Evolutionary conservation across 1,140 invertebrate species (phyloP), one percentile per base, ranked within the genome.

Genomic region (Nixonia krombeini): DNA sequence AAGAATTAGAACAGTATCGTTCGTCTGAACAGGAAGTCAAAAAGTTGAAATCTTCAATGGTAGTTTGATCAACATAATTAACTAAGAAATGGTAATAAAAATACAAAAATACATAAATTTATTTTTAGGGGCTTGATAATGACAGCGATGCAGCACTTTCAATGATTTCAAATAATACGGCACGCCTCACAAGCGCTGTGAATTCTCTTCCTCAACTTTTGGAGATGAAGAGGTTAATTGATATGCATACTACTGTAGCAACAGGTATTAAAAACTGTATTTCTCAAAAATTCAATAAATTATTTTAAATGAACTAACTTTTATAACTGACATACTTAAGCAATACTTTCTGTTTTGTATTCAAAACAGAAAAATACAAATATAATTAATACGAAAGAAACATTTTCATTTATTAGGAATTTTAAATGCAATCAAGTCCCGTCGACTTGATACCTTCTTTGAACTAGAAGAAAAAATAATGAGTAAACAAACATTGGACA

Each of bases 401-500:
- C 59, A 4, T 33, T 26, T 58, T 23, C 40, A 72, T 23, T 69
- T 81, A 80, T 16, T 70, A 87, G 91, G 92, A 10, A 92, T 98
- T 61, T 86, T 98, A 17, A 96, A 97, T 81, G 91, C 90, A 37
- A 98, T 99, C 16, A 98, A 96, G 87, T 90, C 90, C 0, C 86
- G 97, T 26, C 91, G 97, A 72, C 83, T 99, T 8, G 98, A 99
- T 81, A 94, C 94, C 1, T 96, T 96, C 70, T 99, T 99, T 82
- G 98, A 99, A 86, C 88, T 96, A 42, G 98, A 99, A 86, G 97
- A 99, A 79, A 99, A 99, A 85, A 92, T 99, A 40, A 95, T 99
- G 93, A 92, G 92, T 17, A 93, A 93, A 84, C 87, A 89, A 44
- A 88, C 91, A 1, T 85, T 93, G 31, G 92, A 93, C 71, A 91